Conservation (phyloP, 2,888 invertebrate species). For the Amiota minor region DNA sequence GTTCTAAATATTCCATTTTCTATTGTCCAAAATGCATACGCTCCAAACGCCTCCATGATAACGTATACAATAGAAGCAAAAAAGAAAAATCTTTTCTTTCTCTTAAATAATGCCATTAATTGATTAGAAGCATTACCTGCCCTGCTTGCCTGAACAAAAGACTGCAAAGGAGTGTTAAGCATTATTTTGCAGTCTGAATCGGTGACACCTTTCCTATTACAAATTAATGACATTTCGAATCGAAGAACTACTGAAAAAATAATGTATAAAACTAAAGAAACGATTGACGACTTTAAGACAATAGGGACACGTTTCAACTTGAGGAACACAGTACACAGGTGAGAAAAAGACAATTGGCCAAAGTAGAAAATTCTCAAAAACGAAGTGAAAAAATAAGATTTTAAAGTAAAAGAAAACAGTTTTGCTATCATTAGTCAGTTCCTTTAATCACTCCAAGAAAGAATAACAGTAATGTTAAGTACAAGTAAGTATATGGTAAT, state of each 20-base stretch:
- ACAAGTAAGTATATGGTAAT: slow-evolving; percentile 7
- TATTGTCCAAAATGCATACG: neutral
- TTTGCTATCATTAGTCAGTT: slow-evolving; percentile 58
- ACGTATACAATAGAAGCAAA: neutral
- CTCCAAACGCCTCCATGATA: slow-evolving; percentile 3
- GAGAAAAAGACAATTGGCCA: slow-evolving; percentile 43
- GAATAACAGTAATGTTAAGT: slow-evolving; percentile 29
- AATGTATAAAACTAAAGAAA: slow-evolving; percentile 16
- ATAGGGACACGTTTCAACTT: slow-evolving; percentile 3
- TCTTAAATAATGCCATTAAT: slow-evolving; percentile 51
- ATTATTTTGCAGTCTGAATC: slow-evolving; percentile 53
- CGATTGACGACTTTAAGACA: slow-evolving; percentile 24
- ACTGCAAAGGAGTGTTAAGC: slow-evolving; percentile 50
- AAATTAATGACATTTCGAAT: slow-evolving; percentile 63
- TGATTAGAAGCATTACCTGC: slow-evolving; percentile 65
- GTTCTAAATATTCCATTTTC: neutral
- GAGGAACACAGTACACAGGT: slow-evolving; percentile 13
- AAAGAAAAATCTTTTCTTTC: neutral
- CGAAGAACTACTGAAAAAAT: slow-evolving; percentile 11
- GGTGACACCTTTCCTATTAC: slow-evolving; percentile 69
- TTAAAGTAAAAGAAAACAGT: slow-evolving; percentile 52
- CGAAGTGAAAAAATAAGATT: slow-evolving; percentile 41
- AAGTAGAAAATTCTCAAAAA: slow-evolving; percentile 38
- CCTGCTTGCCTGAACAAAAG: slow-evolving; percentile 44
- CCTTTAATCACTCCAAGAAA: slow-evolving; percentile 41